These are phyloP conservation scores for Synanthedon formicaeformis DNA, from an alignment of 2,888 invertebrate species.

Conservation along the genomic window DNA sequence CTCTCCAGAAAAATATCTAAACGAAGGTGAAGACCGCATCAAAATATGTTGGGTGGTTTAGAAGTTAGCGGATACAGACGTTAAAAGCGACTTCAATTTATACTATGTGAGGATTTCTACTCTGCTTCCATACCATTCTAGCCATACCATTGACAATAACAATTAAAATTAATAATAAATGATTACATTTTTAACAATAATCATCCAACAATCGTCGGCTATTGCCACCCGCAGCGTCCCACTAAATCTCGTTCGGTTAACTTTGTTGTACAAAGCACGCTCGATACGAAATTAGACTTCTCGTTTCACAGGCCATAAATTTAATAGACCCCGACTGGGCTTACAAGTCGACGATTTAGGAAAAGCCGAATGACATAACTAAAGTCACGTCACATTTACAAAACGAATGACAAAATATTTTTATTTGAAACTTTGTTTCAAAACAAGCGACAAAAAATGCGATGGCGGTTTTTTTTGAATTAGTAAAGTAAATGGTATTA, in stretches of 20 bases:
- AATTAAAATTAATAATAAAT: neutral
- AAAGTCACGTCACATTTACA: neutral
- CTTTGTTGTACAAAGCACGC: constrained; percentile 31
- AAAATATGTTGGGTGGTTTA: too few relatives aligned
- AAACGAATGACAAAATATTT: neutral
- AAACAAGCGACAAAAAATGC: too few relatives aligned
- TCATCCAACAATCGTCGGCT: neutral
- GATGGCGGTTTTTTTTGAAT: too few relatives aligned
- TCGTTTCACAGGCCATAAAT: constrained; percentile 49
- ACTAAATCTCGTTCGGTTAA: constrained; percentile 17
- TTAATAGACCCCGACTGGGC: constrained; percentile 36
- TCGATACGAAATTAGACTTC: constrained; percentile 40
- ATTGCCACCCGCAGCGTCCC: neutral
- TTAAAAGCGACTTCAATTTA: too few relatives aligned
- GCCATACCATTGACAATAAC: neutral
- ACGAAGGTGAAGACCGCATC: too few relatives aligned
- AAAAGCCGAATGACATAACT: neutral
- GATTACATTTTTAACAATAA: neutral
- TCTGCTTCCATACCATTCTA: neutral
- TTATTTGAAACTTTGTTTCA: neutral
- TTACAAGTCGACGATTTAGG: constrained; percentile 20
- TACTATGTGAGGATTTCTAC: too few relatives aligned
- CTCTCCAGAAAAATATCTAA: too few relatives aligned
- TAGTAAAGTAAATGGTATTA: too few relatives aligned
- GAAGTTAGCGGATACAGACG: too few relatives aligned